Evolutionary conservation across 2,888 invertebrate genomes (phyloP).

Genomic region (Cataglyphis cursor): DNA sequence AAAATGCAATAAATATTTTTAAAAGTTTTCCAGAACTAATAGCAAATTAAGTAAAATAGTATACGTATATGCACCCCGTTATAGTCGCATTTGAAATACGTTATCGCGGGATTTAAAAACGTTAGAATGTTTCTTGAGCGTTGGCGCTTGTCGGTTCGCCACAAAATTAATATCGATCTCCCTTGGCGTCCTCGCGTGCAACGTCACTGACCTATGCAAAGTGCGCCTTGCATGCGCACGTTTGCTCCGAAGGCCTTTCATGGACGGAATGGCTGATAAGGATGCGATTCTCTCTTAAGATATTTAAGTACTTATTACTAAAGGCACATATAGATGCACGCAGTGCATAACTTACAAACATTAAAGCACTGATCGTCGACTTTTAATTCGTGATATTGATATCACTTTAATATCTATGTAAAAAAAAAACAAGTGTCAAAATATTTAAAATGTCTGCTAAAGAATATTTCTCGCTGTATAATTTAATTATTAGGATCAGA

Average conservation of each 20-base stretch:
- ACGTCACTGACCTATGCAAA: slow-evolving; percentile 81
- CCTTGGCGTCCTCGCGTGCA: slow-evolving; percentile 57
- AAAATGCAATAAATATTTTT: neutral
- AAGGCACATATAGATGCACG: neutral
- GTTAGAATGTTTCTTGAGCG: neutral
- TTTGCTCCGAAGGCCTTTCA: slow-evolving; percentile 83
- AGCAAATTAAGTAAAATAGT: neutral
- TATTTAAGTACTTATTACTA: slow-evolving; percentile 54
- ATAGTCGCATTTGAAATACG: slow-evolving; percentile 12
- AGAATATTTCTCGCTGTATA: neutral
- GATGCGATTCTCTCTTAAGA: slow-evolving; percentile 62
- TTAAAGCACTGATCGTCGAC: neutral
- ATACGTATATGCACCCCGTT: neutral
- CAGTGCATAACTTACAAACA: slow-evolving; percentile 51
- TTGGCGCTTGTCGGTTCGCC: slow-evolving; percentile 3
- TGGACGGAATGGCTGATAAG: slow-evolving; percentile 86
- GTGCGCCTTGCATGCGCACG: slow-evolving; percentile 63
- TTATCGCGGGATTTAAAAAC: neutral
- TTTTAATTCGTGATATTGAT: neutral
- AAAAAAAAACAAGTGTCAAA: neutral
- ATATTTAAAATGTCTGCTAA: neutral
- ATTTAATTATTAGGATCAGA: neutral
- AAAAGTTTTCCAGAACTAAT: neutral
- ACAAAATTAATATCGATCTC: slow-evolving; percentile 52
- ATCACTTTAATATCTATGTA: neutral